Evolutionary conservation across 2,797 vertebrate species (phyloP).

Genomic region (Acanthopagrus latus): DNA sequence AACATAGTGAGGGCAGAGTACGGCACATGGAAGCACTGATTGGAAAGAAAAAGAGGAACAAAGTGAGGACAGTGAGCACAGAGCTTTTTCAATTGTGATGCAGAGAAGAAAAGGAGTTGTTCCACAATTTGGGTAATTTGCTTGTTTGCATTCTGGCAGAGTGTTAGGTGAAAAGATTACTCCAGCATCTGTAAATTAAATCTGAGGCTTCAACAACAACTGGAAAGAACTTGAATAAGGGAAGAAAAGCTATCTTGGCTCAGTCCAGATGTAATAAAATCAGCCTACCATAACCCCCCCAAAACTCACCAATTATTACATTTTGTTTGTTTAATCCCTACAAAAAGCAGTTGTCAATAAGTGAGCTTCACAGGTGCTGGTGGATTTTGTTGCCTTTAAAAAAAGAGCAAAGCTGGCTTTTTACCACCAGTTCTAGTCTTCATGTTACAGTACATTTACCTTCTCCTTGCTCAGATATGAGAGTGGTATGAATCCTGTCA

Average conservation of each 20-base stretch:
- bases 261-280: too few species aligned
- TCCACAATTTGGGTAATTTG: not conserved
- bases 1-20: conserved; percentile 99
- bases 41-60: not conserved
- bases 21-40: conserved; percentile 97
- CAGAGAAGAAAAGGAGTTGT: not conserved
- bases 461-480: not conserved
- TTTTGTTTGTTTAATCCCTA: too few species aligned
- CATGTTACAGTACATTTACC: too few species aligned
- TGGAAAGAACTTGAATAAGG: not conserved
- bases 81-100: not conserved
- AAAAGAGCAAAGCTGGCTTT: not conserved
- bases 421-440: too few species aligned
- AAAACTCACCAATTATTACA: too few species aligned
- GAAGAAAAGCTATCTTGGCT: not conserved
- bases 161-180: not conserved
- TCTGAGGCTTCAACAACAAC: not conserved
- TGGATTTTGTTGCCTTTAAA: too few species aligned
- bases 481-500: not conserved
- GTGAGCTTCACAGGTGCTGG: too few species aligned
- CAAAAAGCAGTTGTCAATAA: too few species aligned
- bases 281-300: too few species aligned
- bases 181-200: not conserved
- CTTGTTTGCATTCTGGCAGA: not conserved
- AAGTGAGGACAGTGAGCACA: not conserved